Evolutionary conservation across 2,888 invertebrate species (phyloP), one percentile per base, ranked within the genome.

Genomic region (Pristionchus maxplancki): DNA sequence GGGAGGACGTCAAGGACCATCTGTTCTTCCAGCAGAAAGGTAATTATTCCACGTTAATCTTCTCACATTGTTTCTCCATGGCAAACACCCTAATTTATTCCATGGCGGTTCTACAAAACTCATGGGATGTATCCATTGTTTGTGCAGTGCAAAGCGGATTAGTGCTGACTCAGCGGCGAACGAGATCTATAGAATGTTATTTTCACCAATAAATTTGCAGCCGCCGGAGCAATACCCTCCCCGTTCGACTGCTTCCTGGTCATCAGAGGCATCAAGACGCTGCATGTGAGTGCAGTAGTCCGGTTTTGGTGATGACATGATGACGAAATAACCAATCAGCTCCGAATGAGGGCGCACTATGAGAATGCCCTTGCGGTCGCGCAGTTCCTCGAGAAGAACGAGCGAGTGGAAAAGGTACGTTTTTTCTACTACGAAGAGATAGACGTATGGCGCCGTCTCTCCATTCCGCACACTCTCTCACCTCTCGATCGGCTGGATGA

Each of bases 171-270:
- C n/a, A n/a, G n/a, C n/a, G n/a, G n/a, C n/a, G n/a, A n/a, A n/a
- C n/a, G n/a, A n/a, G n/a, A n/a, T n/a, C n/a, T n/a, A n/a, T n/a
- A n/a, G n/a, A n/a, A 15, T 24, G 20, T 5, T n/a, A n/a, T n/a
- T n/a, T n/a, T n/a, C n/a, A n/a, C n/a, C n/a, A n/a, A n/a, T n/a
- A n/a, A n/a, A n/a, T 24, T 84, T 93, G 53, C 95, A 97, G 97
- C 97, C 6, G 96, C 97, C 96, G 99, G 99, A 84, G 96, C 97
- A 74, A 97, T 99, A 24, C 98, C 99, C 1, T 97, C 98, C 0
- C 98, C 99, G 0, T 98, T 98, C 95, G 99, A 99, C 95, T 98
- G 99, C 95, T 97, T 97, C 95, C 96, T 98, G 94, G 98, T 98
- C 0, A 97, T 97, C 94, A 93, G 95, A 34, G 97, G 98, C 94